Conservation (phyloP, 2,113 vertebrate species). For the Calidris pygmaea region DNA sequence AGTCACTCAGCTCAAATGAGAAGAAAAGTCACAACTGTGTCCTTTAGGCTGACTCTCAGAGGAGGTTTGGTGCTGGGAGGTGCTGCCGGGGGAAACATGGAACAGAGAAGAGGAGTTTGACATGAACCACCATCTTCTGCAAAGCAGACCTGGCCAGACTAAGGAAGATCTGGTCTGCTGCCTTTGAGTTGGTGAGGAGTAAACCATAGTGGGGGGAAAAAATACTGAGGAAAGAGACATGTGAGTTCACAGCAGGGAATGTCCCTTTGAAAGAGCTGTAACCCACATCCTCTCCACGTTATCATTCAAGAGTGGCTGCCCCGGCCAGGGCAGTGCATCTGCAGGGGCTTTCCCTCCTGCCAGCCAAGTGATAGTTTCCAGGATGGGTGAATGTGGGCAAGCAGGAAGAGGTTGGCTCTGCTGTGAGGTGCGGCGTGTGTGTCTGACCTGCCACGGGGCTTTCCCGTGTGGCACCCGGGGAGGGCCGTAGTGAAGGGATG, state of each 20-base stretch:
- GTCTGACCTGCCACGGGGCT: neutral
- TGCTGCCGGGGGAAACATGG: neutral
- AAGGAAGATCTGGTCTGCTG: neutral
- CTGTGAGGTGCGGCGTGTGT: fast-evolving
- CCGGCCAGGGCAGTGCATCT: neutral
- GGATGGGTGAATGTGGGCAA: neutral
- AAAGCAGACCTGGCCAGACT: neutral
- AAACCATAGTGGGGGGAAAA: neutral
- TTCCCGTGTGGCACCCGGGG: neutral
- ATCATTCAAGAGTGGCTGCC: neutral
- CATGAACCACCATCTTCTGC: neutral
- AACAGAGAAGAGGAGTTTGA: neutral
- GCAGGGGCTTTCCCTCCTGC: neutral
- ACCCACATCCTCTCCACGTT: fast-evolving
- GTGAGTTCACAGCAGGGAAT: neutral
- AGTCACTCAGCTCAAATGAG: neutral
- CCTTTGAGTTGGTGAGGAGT: neutral
- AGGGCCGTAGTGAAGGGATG: neutral
- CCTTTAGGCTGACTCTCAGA: neutral
- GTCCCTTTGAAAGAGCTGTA: neutral
- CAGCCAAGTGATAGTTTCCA: neutral
- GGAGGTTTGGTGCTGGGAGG: neutral
- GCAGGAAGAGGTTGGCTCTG: neutral
- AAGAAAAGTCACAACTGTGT: neutral
- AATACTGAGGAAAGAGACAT: neutral